A percentile compares a stretch with the other conserved stretches of the same genome.
Evolutionary conservation across 2,113 vertebrate genomes (phyloP).

Genomic region (Blennius ocellaris): DNA sequence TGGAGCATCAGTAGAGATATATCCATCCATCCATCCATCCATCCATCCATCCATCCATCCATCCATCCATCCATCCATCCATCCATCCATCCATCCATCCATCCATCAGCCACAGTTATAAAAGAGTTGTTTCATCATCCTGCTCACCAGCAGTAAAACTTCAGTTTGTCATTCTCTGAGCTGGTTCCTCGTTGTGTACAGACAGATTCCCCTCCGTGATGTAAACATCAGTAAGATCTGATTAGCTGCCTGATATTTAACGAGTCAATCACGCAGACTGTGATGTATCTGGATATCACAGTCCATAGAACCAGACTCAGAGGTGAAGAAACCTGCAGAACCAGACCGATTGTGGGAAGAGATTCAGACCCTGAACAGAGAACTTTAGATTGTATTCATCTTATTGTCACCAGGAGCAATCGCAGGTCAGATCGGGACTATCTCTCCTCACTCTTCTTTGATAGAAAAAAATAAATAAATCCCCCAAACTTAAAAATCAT

Average conservation of each 20-base stretch:
- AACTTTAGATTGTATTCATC: constrained; percentile 26
- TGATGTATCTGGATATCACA: background rate
- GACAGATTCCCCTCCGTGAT: background rate
- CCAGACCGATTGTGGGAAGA: too few species aligned
- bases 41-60: too few species aligned
- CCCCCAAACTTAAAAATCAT: background rate
- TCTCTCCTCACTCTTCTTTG: background rate
- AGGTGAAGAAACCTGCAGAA: too few species aligned
- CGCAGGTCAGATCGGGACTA: background rate
- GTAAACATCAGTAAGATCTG: constrained; percentile 32
- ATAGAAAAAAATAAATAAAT: constrained; percentile 8
- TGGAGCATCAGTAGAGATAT: too few species aligned
- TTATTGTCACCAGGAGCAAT: constrained; percentile 16
- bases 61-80: too few species aligned
- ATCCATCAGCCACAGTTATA: background rate
- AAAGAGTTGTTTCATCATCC: background rate
- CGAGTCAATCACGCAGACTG: constrained; percentile 18
- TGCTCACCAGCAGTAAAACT: background rate
- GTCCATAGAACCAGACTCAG: background rate
- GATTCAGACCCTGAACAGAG: background rate
- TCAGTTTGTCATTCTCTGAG: too few species aligned
- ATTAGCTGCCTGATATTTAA: constrained; percentile 43
- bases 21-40: too few species aligned
- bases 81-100: too few species aligned
- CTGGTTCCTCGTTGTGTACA: too few species aligned